Conservation (phyloP, 2,797 vertebrate genomes). For the Crenuchus spilurus region DNA sequence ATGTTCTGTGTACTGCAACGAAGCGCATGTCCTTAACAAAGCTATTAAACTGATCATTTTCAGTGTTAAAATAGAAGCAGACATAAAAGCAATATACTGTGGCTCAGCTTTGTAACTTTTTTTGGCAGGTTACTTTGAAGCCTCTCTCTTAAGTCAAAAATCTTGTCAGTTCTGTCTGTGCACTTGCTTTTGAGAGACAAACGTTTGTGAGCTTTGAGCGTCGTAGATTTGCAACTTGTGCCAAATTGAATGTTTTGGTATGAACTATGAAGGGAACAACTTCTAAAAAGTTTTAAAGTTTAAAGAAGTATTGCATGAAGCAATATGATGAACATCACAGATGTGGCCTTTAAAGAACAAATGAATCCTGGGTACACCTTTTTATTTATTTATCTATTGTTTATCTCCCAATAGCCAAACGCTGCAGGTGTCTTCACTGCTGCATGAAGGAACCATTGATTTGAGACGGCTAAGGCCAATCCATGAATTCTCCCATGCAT, state of each 20-base stretch:
- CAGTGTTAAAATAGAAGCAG: slow-evolving; percentile 37
- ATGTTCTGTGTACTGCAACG: slow-evolving; percentile 56
- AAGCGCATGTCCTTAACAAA: slow-evolving; percentile 59
- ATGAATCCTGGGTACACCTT: slow-evolving; percentile 37
- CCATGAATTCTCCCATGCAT: slow-evolving; percentile 15
- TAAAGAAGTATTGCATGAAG: slow-evolving; percentile 76
- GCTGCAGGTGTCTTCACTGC: neutral
- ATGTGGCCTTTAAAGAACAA: slow-evolving; percentile 51
- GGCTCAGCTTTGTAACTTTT: slow-evolving; percentile 33
- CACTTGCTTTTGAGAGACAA: slow-evolving; percentile 56
- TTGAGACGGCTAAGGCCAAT: slow-evolving; percentile 7
- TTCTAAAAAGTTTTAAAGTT: slow-evolving; percentile 57
- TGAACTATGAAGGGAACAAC: slow-evolving; percentile 32
- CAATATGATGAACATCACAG: slow-evolving; percentile 61
- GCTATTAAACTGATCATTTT: slow-evolving; percentile 38
- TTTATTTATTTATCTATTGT: neutral
- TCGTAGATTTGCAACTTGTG: slow-evolving; percentile 70
- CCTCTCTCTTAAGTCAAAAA: slow-evolving; percentile 28
- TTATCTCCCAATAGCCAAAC: slow-evolving; percentile 20
- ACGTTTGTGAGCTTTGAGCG: slow-evolving; percentile 59
- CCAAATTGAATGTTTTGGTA: slow-evolving; percentile 61
- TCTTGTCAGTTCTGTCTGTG: slow-evolving; percentile 47
- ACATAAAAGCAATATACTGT: slow-evolving; percentile 45
- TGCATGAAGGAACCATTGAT: slow-evolving; percentile 13
- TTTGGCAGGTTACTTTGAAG: slow-evolving; percentile 30